phyloP scores from a whole-genome alignment of 1,140 invertebrate species.

The Panulirus ornatus region DNA sequence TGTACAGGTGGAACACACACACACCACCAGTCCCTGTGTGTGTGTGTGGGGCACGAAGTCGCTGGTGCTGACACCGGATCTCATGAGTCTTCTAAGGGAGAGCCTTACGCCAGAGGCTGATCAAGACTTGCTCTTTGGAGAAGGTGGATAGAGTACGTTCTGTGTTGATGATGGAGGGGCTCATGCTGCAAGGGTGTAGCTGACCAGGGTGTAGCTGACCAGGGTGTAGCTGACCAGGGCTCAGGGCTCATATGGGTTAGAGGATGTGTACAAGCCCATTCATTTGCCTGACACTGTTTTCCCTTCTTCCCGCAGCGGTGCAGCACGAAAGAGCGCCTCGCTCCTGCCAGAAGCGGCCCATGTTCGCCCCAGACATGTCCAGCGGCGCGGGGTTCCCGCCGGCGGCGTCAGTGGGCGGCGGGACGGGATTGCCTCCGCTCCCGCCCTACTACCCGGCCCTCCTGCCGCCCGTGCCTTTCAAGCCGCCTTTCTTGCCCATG shows the following conservation, averaged over 20 bases:
- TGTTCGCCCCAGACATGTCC: conserved; percentile 75
- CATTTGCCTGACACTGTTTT: neutral
- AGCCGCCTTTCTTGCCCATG: conserved; percentile 71
- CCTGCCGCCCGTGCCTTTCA: conserved; percentile 75
- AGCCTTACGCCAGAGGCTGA: too few relatives aligned
- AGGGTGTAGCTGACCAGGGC: neutral
- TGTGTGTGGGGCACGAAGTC: neutral
- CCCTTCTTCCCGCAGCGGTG: conserved; percentile 83
- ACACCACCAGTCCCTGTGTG: neutral
- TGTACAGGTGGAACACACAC: neutral
- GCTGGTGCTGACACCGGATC: neutral
- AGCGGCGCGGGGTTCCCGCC: conserved; percentile 64
- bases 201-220: neutral
- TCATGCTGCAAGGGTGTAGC: neutral
- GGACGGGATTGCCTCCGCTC: conserved; percentile 74
- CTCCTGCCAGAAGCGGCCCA: conserved; percentile 77
- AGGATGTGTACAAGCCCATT: neutral
- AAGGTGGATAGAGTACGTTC: too few relatives aligned
- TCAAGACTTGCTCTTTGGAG: too few relatives aligned
- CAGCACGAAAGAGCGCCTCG: conserved; percentile 92
- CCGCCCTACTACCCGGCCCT: conserved; percentile 76
- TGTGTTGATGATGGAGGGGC: too few relatives aligned
- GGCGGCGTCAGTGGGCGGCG: conserved; percentile 65
- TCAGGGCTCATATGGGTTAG: neutral
- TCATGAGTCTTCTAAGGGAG: too few relatives aligned